Base-by-base conservation (phyloP, 2,113 vertebrate species). In the Tauraco erythrolophus region DNA sequence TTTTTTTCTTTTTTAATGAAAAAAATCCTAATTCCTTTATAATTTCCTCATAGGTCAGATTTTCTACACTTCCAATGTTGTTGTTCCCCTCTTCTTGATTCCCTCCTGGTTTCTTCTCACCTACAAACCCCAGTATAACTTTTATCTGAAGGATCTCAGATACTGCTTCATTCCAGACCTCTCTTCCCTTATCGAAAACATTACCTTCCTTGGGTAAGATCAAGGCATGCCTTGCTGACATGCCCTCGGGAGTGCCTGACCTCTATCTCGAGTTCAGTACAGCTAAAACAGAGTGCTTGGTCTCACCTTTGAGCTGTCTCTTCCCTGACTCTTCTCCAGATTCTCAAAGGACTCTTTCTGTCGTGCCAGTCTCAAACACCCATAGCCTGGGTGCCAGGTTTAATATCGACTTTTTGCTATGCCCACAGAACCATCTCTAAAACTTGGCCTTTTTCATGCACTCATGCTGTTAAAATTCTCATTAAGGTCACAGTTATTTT, bases 401-500 rank as follows among this genome's bases (percentile, higher is more conserved):
- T 92, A 77, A 91, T 94, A 92, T 88, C 79, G 45, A 22, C 12
- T 72, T 51, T 85, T 37, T 54, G 28, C 9, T 60, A 12, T 71
- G 28, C 27, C 37, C 0, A 0, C 53, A 88, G 70, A 95, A 69
- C 53, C 14, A 51, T 72, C 48, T 72, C 92, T 83, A 72, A 76
- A 96, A 72, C 23, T 68, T 53, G 37, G 57, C 11, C 24, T 91
- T 90, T 88, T 93, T 90, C 2, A 6, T 92, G 46, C 75, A 65
- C 10, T 88, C 66, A 70, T 10, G 45, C 66, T 92, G 53, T 37
- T 94, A 83, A 83, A 88, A 62, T 74, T 92, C 45, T 94, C 79
- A 54, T 94, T 94, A 95, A 88, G 79, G 58, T 84, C 71, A 53
- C 41, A 77, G 62, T 80, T 86, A 86, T 70, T 92, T 91, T 94